These are phyloP conservation scores for Ceuthmochares aereus DNA, from an alignment of 2,113 vertebrate genomes.

Conservation along the genomic window DNA sequence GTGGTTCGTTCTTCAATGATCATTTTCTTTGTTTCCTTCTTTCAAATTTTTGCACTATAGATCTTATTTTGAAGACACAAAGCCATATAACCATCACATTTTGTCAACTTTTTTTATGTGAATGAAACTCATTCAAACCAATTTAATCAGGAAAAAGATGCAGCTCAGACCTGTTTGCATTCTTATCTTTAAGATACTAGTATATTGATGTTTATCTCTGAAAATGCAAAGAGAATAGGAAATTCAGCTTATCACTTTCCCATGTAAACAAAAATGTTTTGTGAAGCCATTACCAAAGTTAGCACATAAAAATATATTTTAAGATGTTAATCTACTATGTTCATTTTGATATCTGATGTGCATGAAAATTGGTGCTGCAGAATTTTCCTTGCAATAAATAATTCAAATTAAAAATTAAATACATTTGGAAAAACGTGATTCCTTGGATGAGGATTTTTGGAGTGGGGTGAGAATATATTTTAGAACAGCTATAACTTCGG, in stretches of 20 bases:
- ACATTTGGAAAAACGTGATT: not conserved
- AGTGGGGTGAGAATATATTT: accelerated
- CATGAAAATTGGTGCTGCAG: not conserved
- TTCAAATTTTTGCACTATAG: not conserved
- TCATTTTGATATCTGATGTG: not conserved
- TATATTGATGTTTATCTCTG: not conserved
- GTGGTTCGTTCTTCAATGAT: not conserved
- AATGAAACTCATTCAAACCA: not conserved
- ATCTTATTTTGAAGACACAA: constrained; percentile 1
- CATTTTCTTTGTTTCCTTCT: not conserved
- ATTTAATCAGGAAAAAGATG: not conserved
- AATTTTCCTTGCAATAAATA: not conserved
- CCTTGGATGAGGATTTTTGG: not conserved
- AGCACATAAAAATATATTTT: not conserved
- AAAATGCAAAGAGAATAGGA: not conserved
- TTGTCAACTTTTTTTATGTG: not conserved
- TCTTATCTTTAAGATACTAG: not conserved
- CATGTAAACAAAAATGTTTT: not conserved
- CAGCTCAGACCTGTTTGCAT: not conserved
- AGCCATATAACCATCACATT: not conserved
- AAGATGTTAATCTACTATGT: not conserved
- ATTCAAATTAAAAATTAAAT: not conserved
- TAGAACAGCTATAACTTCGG: not conserved
- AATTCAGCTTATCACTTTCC: not conserved
- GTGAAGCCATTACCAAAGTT: not conserved